Conservation (phyloP, 2,113 vertebrate genomes). For the Oophaga pumilio region DNA sequence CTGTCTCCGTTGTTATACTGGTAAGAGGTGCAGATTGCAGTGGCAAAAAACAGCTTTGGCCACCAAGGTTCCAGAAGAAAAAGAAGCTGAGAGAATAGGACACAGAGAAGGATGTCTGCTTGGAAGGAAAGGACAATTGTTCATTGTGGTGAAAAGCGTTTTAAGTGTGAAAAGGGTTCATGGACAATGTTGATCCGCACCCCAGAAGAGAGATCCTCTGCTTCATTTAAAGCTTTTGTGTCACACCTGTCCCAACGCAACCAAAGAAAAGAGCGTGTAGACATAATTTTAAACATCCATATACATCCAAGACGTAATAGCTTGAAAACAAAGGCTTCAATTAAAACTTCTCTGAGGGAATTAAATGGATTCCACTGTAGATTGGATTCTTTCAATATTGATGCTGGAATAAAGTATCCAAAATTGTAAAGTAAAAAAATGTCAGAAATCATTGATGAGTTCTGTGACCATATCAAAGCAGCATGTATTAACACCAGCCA, state of each 20-base stretch:
- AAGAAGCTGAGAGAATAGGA: conserved; percentile 83
- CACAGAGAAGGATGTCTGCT: conserved; percentile 72
- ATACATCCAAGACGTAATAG: background rate
- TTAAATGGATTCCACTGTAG: background rate
- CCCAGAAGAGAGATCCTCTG: background rate
- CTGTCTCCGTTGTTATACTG: conserved; percentile 75
- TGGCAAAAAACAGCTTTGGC: conserved; percentile 87
- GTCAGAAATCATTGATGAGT: no score
- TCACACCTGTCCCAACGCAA: conserved; percentile 73
- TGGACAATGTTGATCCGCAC: conserved; percentile 84
- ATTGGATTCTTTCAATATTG: background rate
- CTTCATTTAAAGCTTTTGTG: conserved; percentile 71
- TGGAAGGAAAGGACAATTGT: conserved; percentile 84
- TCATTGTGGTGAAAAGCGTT: conserved; percentile 93
- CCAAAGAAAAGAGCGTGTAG: background rate
- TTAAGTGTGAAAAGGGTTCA: conserved; percentile 85
- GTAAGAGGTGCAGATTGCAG: conserved; percentile 83
- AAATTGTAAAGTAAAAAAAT: background rate
- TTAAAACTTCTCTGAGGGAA: background rate
- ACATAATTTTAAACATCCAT: background rate
- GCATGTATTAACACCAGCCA: no score
- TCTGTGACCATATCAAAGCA: no score
- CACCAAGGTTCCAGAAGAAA: conserved; percentile 85
- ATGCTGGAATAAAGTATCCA: background rate
- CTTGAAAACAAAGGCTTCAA: background rate